Base-by-base conservation (phyloP, 2,797 vertebrate species). In the Spea hammondii region DNA sequence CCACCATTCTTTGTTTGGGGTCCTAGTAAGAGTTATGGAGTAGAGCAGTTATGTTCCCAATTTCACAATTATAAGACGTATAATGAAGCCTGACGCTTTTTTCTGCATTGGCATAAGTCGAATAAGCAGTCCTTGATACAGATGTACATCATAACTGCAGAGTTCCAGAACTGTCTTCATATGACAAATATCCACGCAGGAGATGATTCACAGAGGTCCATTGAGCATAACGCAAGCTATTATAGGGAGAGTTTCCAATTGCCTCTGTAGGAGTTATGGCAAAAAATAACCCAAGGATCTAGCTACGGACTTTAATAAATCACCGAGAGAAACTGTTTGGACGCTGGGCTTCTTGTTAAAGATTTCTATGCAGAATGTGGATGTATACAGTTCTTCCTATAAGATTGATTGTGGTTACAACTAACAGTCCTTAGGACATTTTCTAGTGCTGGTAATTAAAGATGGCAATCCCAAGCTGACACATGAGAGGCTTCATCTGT, bases 381-480 rank as follows among this genome's bases (percentile, higher is more conserved):
- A 13, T 11, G 32, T 10, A 57, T 13, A 59, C 9, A 59, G 8
- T 11, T 7, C 32, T 6, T 62, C n/a, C 6, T 12, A 17, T 17
- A 17, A 62, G 4, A 6, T 62, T 14, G 6, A 6, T 6, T 32
- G 9, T 6, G 14, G 14, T 62, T 62, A 17, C n/a, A 62, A 17
- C 1, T 62, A 12, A 17, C 14, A 6, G n/a, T 10, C 59, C n/a
- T 17, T 17, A 62, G 59, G 59, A 62, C 14, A 17, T 62, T 17
- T 17, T 5, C 59, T 32, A 17, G 59, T 17, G n/a, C 59, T 32
- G 59, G 59, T 62, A 62, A 62, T 62, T 62, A 62, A 62, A 6
- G 59, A 62, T 62, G 59, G n/a, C 59, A 62, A 62, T 17, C 59
- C 55, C 55, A n/a, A 50, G 48, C 50, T 54, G 68, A 53, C 50